These are phyloP conservation scores for Rattus norvegicus DNA, from an alignment of 2,113 vertebrate genomes.

Conservation along the genomic window DNA sequence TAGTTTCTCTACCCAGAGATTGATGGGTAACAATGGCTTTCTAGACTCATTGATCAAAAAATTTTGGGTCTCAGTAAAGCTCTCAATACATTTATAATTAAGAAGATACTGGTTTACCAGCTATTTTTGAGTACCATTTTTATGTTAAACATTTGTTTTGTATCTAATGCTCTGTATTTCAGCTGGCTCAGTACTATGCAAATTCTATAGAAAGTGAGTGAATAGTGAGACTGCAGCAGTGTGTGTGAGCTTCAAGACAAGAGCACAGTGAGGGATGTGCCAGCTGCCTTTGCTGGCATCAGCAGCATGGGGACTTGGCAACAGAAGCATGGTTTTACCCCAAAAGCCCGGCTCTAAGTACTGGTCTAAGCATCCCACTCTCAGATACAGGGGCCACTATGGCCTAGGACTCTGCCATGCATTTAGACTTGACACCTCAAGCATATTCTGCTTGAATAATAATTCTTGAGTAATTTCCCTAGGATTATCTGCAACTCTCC, in stretches of 20 bases:
- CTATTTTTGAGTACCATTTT: conserved; percentile 9
- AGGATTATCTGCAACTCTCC: not conserved
- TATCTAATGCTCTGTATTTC: conserved; percentile 24
- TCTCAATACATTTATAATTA: conserved; percentile 16
- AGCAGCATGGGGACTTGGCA: not conserved
- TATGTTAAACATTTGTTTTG: conserved; percentile 17
- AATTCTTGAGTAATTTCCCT: not conserved
- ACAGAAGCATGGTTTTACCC: not conserved
- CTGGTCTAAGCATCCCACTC: not conserved
- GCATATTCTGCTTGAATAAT: not conserved
- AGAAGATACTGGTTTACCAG: conserved; percentile 34
- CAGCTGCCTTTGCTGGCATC: not conserved
- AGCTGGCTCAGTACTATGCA: not conserved
- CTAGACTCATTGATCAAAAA: not conserved
- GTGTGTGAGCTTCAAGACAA: not conserved
- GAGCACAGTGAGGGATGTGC: not conserved
- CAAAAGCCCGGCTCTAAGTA: not conserved
- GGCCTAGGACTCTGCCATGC: not conserved
- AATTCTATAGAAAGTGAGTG: conserved; percentile 5
- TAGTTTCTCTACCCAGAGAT: too few species aligned
- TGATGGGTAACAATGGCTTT: not conserved
- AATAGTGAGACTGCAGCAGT: not conserved
- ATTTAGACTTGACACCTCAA: not conserved
- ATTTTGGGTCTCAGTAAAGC: not conserved
- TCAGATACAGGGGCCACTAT: not conserved